Percentiles rank a stretch among this genome's conserved stretches.
phyloP scores from a whole-genome alignment of 2,888 invertebrate genomes.

The Endotricha flammealis region DNA sequence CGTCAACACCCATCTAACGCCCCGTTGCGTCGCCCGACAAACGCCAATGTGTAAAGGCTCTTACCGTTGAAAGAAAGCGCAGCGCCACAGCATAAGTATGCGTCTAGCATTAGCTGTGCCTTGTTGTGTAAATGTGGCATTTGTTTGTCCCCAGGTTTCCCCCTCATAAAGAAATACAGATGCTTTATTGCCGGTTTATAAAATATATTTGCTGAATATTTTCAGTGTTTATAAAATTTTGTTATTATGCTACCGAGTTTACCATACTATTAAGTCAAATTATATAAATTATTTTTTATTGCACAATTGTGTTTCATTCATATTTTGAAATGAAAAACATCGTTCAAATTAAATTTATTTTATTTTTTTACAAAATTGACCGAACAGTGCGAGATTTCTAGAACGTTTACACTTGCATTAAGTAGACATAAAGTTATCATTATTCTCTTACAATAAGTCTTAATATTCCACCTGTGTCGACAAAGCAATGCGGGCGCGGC shows the following conservation, averaged over 20 bases:
- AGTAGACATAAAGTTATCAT: conserved; percentile 77
- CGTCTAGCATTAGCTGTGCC: too few relatives aligned
- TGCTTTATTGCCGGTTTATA: conserved; percentile 74
- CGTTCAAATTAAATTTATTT: conserved; percentile 71
- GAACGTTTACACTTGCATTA: conserved; percentile 78
- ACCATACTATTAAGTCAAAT: conserved; percentile 72
- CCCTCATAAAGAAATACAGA: conserved; percentile 51
- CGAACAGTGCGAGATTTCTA: conserved; percentile 79
- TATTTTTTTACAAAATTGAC: conserved; percentile 78
- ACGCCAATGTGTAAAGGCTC: too few relatives aligned
- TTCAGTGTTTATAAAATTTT: conserved; percentile 74
- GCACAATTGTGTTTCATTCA: conserved; percentile 52
- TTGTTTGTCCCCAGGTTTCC: conserved; percentile 50
- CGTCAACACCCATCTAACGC: too few relatives aligned
- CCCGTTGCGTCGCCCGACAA: too few relatives aligned
- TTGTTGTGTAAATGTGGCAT: conserved; percentile 14
- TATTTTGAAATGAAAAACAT: conserved; percentile 44
- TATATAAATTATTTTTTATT: conserved; percentile 77
- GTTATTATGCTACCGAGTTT: conserved; percentile 75
- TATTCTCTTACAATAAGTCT: conserved; percentile 76
- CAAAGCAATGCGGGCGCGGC: conserved; percentile 60
- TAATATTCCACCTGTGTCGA: conserved; percentile 72
- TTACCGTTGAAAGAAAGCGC: too few relatives aligned
- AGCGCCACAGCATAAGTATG: too few relatives aligned
- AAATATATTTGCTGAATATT: conserved; percentile 74